Percentiles rank a stretch among this genome's conserved stretches.
phyloP scores from a whole-genome alignment of 2,113 vertebrate genomes.

The Callorhinus ursinus region DNA sequence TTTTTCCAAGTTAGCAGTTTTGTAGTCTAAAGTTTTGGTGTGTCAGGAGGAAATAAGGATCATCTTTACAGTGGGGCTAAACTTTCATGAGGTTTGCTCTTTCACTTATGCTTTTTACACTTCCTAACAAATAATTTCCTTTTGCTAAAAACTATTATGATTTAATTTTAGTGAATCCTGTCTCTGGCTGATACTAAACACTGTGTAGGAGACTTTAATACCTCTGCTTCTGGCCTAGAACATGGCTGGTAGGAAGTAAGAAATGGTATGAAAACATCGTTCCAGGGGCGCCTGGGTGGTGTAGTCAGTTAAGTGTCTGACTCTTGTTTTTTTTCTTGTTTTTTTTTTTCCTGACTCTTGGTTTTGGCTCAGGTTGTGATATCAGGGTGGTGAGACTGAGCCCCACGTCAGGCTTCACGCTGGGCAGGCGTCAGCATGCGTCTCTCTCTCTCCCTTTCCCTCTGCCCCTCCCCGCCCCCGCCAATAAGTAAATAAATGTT shows the following conservation, averaged over 20 bases:
- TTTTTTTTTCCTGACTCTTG: neutral
- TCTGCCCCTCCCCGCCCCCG: neutral
- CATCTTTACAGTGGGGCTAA: neutral
- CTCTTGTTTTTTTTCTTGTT: neutral
- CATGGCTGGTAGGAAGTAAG: neutral
- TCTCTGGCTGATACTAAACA: neutral
- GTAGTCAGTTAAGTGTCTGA: neutral
- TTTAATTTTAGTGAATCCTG: neutral
- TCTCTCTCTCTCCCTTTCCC: neutral
- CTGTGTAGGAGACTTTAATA: neutral
- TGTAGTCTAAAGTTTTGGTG: neutral
- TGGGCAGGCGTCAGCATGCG: neutral
- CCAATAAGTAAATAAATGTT: neutral
- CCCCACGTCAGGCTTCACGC: neutral
- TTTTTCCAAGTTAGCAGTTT: neutral
- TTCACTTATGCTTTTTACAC: neutral
- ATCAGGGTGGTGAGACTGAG: neutral
- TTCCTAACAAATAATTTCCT: neutral
- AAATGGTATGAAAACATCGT: neutral
- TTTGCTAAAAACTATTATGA: neutral
- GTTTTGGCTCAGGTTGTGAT: neutral
- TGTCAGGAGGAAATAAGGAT: neutral
- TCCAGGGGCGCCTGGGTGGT: neutral
- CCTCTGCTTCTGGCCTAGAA: neutral
- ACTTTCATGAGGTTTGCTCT: neutral